Evolutionary conservation across 2,113 vertebrate genomes (phyloP), one percentile per base, ranked within the genome.

Genomic region (Cephalopholis sonnerati): DNA sequence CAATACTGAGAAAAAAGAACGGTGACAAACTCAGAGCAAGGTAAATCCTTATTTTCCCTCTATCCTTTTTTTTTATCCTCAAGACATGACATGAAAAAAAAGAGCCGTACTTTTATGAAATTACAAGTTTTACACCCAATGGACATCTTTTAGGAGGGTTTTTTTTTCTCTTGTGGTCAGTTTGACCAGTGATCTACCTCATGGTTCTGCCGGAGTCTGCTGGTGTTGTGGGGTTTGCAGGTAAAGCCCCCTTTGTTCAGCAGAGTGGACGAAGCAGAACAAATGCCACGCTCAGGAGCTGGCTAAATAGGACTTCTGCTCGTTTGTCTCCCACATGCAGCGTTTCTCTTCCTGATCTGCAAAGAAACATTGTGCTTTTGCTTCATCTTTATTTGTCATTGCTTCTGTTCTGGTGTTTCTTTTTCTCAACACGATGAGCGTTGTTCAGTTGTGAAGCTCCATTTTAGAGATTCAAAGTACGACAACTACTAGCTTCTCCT

Each of bases 161-260:
- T 76, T 74, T 87, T 93, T 95, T 96, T 95, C 96, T 97, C 97
- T 98, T 96, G 96, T 97, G 97, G 95, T 97, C 97, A 95, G 95
- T 96, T 93, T 96, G 98, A 97, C 98, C 97, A 95, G 95, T 96
- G 97, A 99, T 98, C 98, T 99, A 99, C 98, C 98, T 99, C 98
- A 99, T 96, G 97, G 96, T 97, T 97, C 96, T 97, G 97, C 88
- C 59, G 70, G 80, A 96, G 95, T 93, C 95, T 95, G 96, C 97
- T 96, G 95, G 95, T 91, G 96, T 94, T 93, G 96, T 95, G 94
- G 96, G 97, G 97, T 97, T 95, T 97, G 97, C 97, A 96, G 97
- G 97, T 96, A 96, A 96, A 97, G 95, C 96, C 97, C 96, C 83
- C 20, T 44, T 44, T 94, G 96, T 77, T 70, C 88, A 84, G 82